Evolutionary conservation across 2,888 invertebrate genomes (phyloP).

Genomic region (Rhogogaster chlorosoma): DNA sequence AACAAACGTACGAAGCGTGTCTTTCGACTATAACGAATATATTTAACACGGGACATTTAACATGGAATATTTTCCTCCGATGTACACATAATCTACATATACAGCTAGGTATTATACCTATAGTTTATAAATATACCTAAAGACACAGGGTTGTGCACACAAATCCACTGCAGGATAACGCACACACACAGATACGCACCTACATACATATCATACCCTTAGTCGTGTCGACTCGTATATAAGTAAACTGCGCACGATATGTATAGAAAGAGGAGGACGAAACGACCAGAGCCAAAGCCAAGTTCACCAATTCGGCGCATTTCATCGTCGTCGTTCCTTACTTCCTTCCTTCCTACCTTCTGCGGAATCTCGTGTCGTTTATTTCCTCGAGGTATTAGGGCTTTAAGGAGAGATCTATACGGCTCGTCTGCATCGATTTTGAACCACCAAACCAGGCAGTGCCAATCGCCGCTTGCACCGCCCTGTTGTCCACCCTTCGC

Average conservation of each 20-base stretch:
- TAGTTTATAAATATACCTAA: not conserved
- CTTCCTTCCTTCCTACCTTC: not conserved
- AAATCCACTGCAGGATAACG: not conserved
- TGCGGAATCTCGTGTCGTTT: constrained; percentile 40
- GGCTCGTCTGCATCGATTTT: constrained; percentile 39
- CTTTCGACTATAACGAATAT: constrained; percentile 38
- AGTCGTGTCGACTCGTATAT: not conserved
- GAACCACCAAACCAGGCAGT: constrained; percentile 29
- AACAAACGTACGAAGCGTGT: constrained; percentile 33
- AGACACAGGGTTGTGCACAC: not conserved
- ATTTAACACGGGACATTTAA: constrained; percentile 38
- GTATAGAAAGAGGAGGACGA: not conserved
- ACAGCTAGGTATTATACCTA: not conserved
- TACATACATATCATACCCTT: not conserved
- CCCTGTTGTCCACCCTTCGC: constrained; percentile 45
- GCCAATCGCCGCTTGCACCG: constrained; percentile 47
- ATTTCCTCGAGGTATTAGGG: constrained; percentile 23
- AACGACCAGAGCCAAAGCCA: not conserved
- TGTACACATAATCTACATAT: constrained; percentile 10
- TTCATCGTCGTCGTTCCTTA: constrained; percentile 4
- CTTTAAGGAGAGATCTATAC: constrained; percentile 22
- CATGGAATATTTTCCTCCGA: constrained; percentile 13
- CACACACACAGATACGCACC: not conserved
- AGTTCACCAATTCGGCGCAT: constrained; percentile 29
- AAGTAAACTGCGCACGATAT: constrained; percentile 31